Evolutionary conservation across 2,113 vertebrate species (phyloP).

Genomic region (Verasper variegatus): DNA sequence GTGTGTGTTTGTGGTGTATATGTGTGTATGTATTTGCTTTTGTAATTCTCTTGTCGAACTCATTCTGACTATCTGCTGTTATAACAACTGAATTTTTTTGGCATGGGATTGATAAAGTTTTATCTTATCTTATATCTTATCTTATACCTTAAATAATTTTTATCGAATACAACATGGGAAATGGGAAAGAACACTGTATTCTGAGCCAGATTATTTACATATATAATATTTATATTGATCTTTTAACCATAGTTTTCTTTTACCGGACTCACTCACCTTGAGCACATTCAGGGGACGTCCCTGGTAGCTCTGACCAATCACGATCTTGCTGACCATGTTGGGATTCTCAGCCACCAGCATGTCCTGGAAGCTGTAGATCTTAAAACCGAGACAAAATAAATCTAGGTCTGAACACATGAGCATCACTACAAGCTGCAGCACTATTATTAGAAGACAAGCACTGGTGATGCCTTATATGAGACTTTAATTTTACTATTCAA

Average conservation of each 20-base stretch:
- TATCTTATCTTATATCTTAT: background rate
- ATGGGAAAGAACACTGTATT: background rate
- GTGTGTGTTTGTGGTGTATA: no score
- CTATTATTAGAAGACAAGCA: no score
- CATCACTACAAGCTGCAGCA: no score
- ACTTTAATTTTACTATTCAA: no score
- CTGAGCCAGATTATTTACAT: background rate
- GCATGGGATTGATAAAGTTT: background rate
- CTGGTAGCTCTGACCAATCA: conserved; percentile 90
- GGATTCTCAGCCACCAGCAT: conserved; percentile 86
- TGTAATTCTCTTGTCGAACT: no score
- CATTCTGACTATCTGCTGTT: background rate
- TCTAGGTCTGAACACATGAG: background rate
- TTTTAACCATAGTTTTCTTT: background rate
- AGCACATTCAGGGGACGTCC: conserved; percentile 87
- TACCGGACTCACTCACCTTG: conserved; percentile 82
- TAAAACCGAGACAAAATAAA: conserved; percentile 52
- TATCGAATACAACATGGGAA: background rate
- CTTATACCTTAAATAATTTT: background rate
- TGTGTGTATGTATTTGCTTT: no score
- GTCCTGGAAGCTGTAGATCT: conserved; percentile 92
- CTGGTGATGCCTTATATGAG: no score
- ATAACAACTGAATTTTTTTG: background rate
- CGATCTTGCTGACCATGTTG: conserved; percentile 86
- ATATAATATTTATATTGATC: background rate